A percentile compares a stretch with the other conserved stretches of the same genome.
These are phyloP conservation scores for Drosophila buzzatii DNA, from an alignment of 2,888 invertebrate genomes.

Conservation along the genomic window DNA sequence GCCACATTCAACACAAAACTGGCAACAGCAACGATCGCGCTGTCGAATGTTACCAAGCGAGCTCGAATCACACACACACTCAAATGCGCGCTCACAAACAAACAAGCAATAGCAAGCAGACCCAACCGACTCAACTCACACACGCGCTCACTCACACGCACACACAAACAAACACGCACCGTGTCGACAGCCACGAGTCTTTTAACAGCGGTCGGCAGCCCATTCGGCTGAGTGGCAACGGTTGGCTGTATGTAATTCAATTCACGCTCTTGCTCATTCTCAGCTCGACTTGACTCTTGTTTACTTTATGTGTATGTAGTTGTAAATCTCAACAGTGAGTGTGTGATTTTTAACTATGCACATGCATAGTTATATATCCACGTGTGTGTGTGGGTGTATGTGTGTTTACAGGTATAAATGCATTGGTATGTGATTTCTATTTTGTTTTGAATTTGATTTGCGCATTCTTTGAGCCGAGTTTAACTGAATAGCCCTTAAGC, in stretches of 20 bases:
- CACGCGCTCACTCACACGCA: neutral
- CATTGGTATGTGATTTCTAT: conserved; percentile 14
- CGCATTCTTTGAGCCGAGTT: conserved; percentile 55
- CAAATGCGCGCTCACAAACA: neutral
- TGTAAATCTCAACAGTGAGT: conserved; percentile 14
- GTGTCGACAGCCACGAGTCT: too few relatives aligned
- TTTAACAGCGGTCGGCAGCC: too few relatives aligned
- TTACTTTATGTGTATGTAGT: conserved; percentile 53
- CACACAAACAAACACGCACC: too few relatives aligned
- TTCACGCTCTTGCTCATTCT: too few relatives aligned
- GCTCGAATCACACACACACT: conserved; percentile 1
- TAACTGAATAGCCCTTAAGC: conserved; percentile 1
- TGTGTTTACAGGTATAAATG: neutral
- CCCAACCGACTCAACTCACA: too few relatives aligned
- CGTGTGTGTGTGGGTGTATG: neutral
- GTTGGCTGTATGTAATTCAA: too few relatives aligned
- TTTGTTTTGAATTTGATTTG: conserved; percentile 16
- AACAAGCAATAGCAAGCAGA: too few relatives aligned
- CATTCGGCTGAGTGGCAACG: too few relatives aligned
- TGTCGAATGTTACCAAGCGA: conserved; percentile 59
- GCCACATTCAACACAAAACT: conserved; percentile 77
- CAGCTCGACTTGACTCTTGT: conserved; percentile 71
- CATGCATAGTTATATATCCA: neutral
- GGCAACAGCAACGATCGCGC: conserved; percentile 64
- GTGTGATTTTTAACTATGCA: conserved; percentile 22